These are phyloP conservation scores for Homarus americanus DNA, from an alignment of 1,140 invertebrate genomes.

Conservation along the genomic window DNA sequence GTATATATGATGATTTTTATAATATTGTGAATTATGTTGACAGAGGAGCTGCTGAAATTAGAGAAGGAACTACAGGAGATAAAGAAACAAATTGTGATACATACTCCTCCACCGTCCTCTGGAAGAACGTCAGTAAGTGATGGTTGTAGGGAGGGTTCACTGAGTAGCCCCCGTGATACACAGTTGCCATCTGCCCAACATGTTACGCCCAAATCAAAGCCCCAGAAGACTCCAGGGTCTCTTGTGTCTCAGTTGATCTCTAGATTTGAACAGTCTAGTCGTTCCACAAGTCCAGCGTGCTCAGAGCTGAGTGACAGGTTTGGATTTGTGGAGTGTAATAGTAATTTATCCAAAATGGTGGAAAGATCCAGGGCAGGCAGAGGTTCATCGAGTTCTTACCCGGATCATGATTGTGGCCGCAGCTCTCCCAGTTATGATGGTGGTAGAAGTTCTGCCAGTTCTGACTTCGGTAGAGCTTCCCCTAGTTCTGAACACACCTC, in stretches of 20 bases:
- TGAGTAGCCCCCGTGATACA: neutral
- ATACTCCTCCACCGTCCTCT: neutral
- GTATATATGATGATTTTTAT: too few relatives aligned
- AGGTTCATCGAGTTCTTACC: neutral
- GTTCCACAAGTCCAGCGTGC: slow-evolving; percentile 28
- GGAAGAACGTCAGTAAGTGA: neutral
- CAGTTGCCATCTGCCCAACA: neutral
- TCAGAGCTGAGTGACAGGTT: slow-evolving; percentile 37
- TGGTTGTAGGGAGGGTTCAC: neutral
- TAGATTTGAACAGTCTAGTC: slow-evolving; percentile 39
- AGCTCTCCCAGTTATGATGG: neutral
- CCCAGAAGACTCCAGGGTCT: slow-evolving; percentile 18
- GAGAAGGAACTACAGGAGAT: slow-evolving; percentile 29
- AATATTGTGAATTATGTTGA: neutral
- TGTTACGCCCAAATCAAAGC: neutral
- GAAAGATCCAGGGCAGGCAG: neutral
- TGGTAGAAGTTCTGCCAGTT: neutral
- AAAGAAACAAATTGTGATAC: neutral
- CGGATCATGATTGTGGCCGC: neutral
- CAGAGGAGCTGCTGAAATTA: slow-evolving; percentile 41
- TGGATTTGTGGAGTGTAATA: neutral
- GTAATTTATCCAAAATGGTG: slow-evolving; percentile 22
- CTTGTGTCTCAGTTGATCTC: slow-evolving; percentile 39
- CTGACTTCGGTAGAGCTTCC: neutral
- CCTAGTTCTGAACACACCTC: neutral